phyloP scores from a whole-genome alignment of 2,113 vertebrate species.

The Alces alces region DNA sequence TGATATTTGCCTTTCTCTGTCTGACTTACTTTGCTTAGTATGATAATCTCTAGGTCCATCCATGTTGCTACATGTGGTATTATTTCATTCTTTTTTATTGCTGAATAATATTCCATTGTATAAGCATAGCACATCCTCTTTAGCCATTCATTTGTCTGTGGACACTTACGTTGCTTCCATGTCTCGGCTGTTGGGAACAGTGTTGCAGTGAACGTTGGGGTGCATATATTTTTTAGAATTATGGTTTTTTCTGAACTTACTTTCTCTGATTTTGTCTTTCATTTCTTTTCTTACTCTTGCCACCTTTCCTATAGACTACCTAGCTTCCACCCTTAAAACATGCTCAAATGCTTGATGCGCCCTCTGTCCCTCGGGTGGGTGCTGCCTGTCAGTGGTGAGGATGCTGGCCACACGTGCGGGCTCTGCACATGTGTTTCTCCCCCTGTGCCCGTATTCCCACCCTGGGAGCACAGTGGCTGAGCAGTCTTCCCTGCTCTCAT shows the following conservation, averaged over 20 bases:
- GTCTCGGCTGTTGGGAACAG: not conserved
- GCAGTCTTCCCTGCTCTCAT: accelerated
- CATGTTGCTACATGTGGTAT: not conserved
- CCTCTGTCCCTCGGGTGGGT: not conserved
- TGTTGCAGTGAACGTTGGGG: not conserved
- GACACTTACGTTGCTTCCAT: not conserved
- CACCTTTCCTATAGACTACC: not conserved
- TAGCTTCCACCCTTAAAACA: not conserved
- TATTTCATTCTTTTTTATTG: not conserved
- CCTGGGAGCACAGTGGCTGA: not conserved
- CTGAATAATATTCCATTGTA: not conserved
- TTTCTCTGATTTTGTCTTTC: not conserved
- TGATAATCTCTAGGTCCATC: not conserved
- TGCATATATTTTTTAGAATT: not conserved
- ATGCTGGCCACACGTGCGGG: accelerated
- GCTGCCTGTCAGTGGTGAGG: not conserved
- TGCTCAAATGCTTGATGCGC: no score
- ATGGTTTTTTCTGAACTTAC: not conserved
- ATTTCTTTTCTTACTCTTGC: not conserved
- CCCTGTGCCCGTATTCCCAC: accelerated
- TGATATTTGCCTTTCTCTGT: not conserved
- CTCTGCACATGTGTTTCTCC: not conserved
- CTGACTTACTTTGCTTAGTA: not conserved
- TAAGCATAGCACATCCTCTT: not conserved
- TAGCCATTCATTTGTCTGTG: not conserved